phyloP scores from a whole-genome alignment of 2,797 vertebrate species.

The Arnoldichthys spilopterus region DNA sequence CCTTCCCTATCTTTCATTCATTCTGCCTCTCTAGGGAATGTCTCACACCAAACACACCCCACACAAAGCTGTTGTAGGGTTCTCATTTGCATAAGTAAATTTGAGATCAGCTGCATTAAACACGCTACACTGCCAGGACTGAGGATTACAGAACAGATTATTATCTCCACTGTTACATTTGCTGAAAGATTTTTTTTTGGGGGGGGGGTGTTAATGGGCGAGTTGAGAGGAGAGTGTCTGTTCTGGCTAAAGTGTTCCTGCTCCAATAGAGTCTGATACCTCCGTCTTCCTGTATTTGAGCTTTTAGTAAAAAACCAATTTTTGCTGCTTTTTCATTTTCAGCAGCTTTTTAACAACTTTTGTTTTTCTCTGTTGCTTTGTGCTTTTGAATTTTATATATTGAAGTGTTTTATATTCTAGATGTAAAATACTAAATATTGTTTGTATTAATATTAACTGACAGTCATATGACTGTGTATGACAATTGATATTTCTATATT shows the following conservation, averaged over 20 bases:
- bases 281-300: not conserved
- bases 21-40: too few relatives aligned
- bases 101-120: too few relatives aligned
- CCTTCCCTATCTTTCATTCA: too few relatives aligned
- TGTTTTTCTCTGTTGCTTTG: not conserved
- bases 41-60: too few relatives aligned
- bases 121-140: too few relatives aligned
- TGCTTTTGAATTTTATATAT: constrained; percentile 3
- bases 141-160: too few relatives aligned
- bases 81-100: too few relatives aligned
- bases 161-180: too few relatives aligned
- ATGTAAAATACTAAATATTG: not conserved
- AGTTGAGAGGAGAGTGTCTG: too few relatives aligned
- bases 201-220: too few relatives aligned
- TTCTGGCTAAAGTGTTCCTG: not conserved
- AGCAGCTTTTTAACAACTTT: not conserved
- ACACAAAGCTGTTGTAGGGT: too few relatives aligned
- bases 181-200: too few relatives aligned
- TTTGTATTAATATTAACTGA: not conserved
- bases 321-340: not conserved
- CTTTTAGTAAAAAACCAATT: not conserved
- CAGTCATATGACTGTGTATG: not conserved
- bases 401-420: constrained; percentile 7
- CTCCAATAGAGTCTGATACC: not conserved
- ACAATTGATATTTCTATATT: not conserved